These are phyloP conservation scores for Ispidina lecontei DNA, from an alignment of 2,797 vertebrate species.

Conservation along the genomic window DNA sequence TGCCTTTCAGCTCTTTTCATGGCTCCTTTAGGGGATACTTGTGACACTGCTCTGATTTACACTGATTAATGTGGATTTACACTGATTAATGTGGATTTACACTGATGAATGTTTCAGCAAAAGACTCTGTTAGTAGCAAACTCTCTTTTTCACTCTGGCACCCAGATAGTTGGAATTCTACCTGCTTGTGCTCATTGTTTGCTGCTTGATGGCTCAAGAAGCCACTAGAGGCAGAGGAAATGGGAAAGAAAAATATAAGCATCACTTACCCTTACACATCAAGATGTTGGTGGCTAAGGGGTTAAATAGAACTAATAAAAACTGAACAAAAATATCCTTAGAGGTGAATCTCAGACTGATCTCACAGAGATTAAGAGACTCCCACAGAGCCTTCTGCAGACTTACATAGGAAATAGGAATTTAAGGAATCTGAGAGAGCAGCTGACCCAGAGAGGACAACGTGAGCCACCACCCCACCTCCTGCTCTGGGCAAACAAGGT, in stretches of 20 bases:
- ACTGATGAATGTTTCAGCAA: not conserved
- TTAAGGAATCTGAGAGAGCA: not conserved
- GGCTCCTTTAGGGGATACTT: not conserved
- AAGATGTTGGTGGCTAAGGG: not conserved
- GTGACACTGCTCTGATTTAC: not conserved
- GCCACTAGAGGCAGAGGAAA: not conserved
- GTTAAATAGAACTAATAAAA: not conserved
- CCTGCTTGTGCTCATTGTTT: not conserved
- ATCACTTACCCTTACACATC: not conserved
- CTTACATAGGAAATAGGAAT: not conserved
- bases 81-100: too few species aligned
- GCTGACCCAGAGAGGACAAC: not conserved
- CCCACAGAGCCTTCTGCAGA: not conserved
- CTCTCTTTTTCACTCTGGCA: not conserved
- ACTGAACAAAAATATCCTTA: not conserved
- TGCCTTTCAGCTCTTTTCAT: not conserved
- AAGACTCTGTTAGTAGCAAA: not conserved
- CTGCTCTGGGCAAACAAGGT: not conserved
- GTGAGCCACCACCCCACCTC: not conserved
- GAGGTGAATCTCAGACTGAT: not conserved
- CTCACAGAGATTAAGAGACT: not conserved
- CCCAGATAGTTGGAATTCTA: not conserved
- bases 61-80: too few species aligned
- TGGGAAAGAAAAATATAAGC: not conserved
- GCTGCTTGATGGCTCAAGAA: not conserved